These are phyloP conservation scores for Psettodes erumei DNA, from an alignment of 2,113 vertebrate species.

Conservation along the genomic window DNA sequence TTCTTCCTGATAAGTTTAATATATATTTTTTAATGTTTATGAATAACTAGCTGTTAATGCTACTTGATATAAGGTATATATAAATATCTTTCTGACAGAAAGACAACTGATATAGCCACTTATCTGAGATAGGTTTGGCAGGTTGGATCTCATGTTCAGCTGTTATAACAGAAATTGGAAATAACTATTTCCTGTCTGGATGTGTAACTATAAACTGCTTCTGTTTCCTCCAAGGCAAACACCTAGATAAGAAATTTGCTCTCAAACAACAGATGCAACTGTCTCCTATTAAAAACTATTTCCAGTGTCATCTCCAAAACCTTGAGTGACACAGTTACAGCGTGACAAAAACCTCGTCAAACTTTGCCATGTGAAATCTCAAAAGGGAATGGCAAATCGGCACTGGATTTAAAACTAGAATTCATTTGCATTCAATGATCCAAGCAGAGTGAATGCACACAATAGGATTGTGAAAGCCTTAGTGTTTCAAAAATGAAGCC, in stretches of 20 bases:
- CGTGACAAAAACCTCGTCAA: slow-evolving; percentile 35
- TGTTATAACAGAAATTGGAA: neutral
- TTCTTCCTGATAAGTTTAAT: neutral
- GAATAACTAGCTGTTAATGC: neutral
- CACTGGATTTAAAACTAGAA: slow-evolving; percentile 39
- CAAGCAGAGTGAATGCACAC: slow-evolving; percentile 15
- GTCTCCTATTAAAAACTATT: slow-evolving; percentile 22
- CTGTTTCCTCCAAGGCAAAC: slow-evolving; percentile 20
- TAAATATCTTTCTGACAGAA: neutral
- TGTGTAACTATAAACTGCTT: slow-evolving; percentile 11
- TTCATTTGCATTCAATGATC: slow-evolving; percentile 53
- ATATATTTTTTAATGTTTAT: neutral
- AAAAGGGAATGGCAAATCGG: slow-evolving; percentile 38
- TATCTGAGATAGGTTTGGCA: neutral
- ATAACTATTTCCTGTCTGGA: slow-evolving; percentile 23
- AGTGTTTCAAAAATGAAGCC: slow-evolving; percentile 49
- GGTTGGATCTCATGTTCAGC: neutral
- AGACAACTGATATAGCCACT: neutral
- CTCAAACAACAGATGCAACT: slow-evolving; percentile 14
- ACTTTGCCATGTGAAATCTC: slow-evolving; percentile 32
- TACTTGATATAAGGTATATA: neutral
- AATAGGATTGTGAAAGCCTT: slow-evolving; percentile 12
- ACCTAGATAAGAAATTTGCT: slow-evolving; percentile 8
- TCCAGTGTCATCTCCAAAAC: slow-evolving; percentile 17
- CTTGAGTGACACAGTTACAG: slow-evolving; percentile 34